A percentile compares a stretch with the other conserved stretches of the same genome.
phyloP scores from a whole-genome alignment of 2,797 vertebrate genomes.

The Peromyscus melanophrys region DNA sequence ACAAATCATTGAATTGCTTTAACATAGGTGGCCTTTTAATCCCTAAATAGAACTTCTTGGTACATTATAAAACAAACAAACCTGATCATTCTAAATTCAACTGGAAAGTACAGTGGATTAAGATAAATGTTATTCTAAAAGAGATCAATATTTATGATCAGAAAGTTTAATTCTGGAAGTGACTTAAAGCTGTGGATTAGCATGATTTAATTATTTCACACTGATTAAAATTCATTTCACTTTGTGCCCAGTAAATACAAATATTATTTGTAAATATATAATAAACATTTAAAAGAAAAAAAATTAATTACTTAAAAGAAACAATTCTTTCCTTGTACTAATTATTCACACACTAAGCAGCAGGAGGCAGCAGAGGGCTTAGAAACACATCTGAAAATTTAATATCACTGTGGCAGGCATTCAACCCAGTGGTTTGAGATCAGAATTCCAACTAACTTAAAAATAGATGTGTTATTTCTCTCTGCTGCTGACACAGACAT shows the following conservation, averaged over 20 bases:
- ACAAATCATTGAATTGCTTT: background rate
- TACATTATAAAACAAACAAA: conserved; percentile 1
- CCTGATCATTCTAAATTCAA: background rate
- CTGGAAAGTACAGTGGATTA: background rate
- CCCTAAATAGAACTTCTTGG: background rate
- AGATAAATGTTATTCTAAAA: background rate
- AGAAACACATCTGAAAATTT: background rate
- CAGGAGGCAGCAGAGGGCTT: conserved; percentile 90
- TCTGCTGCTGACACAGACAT: conserved; percentile 92
- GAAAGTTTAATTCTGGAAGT: background rate
- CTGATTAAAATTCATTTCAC: background rate
- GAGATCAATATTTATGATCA: background rate
- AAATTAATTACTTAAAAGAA: background rate
- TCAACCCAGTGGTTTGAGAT: conserved; percentile 79
- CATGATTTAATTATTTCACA: background rate
- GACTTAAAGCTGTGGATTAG: background rate
- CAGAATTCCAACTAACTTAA: conserved; percentile 92
- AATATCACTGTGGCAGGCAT: conserved; percentile 72
- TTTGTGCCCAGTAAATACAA: background rate
- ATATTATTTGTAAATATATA: background rate
- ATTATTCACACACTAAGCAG: conserved; percentile 72
- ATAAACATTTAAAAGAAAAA: background rate
- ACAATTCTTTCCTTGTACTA: background rate
- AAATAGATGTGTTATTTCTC: conserved; percentile 95
- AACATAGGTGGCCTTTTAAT: background rate